A percentile compares a stretch with the other conserved stretches of the same genome.
Evolutionary conservation across 1,140 invertebrate species (phyloP).

Genomic region (Drosophila nannoptera): DNA sequence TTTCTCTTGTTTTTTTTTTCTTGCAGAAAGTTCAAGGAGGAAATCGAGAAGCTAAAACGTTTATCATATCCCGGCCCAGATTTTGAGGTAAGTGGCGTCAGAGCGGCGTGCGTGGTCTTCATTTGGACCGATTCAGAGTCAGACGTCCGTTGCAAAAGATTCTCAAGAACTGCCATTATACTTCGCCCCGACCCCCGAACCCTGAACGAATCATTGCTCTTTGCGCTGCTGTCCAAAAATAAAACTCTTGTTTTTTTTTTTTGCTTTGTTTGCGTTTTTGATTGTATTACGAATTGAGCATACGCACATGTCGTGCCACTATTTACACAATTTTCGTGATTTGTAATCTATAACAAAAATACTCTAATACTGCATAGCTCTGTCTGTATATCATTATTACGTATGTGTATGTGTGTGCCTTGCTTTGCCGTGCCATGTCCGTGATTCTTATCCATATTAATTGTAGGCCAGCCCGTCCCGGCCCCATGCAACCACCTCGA

Average conservation of each 20-base stretch:
- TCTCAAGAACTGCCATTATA: too few species aligned
- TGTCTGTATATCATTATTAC: constrained; percentile 5
- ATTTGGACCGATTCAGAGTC: constrained; percentile 15
- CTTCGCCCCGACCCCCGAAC: constrained; percentile 10
- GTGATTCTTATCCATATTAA: constrained; percentile 31
- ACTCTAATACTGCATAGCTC: background rate
- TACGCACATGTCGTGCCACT: constrained; percentile 43
- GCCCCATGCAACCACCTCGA: background rate
- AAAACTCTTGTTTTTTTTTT: constrained; percentile 27
- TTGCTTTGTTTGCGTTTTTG: constrained; percentile 11
- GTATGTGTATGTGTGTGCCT: too few species aligned
- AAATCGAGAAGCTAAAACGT: constrained; percentile 83
- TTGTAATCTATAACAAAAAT: constrained; percentile 5
- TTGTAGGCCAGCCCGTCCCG: constrained; percentile 3
- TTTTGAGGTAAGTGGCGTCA: constrained; percentile 86
- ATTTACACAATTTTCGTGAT: constrained; percentile 52
- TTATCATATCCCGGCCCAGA: constrained; percentile 91
- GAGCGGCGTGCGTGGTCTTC: background rate
- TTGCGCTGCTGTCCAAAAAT: constrained; percentile 23
- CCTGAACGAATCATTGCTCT: background rate
- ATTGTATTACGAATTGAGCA: constrained; percentile 52
- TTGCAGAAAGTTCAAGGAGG: constrained; percentile 81
- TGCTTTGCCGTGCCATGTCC: constrained; percentile 5
- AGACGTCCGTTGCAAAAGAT: constrained; percentile 19
- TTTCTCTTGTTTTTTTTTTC: background rate